Conservation (phyloP, 2,797 vertebrate genomes). For the Phaenicophaeus curvirostris region DNA sequence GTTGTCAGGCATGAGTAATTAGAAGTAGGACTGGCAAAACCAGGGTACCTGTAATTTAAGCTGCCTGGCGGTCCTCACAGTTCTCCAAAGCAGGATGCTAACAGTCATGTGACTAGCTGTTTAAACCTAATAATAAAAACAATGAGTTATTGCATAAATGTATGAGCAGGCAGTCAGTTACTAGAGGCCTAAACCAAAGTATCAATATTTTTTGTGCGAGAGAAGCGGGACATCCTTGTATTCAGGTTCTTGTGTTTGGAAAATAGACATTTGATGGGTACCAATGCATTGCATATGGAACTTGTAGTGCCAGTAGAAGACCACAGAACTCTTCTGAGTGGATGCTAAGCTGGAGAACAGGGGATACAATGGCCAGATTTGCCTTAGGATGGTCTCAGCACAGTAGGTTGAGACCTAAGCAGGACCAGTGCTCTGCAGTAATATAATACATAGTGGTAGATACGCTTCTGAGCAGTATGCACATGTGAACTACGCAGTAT, state of each 20-base stretch:
- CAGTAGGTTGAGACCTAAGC: fast-evolving
- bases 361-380: not conserved
- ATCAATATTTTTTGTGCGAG: not conserved
- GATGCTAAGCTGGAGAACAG: not conserved
- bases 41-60: not conserved
- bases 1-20: not conserved
- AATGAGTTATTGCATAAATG: not conserved
- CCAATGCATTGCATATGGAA: not conserved
- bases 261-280: fast-evolving
- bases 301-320: not conserved
- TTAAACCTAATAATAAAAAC: not conserved
- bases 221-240: not conserved
- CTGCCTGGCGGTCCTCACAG: not conserved
- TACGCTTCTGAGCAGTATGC: fast-evolving
- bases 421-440: not conserved
- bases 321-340: not conserved
- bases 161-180: not conserved
- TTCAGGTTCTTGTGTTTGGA: not conserved
- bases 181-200: not conserved
- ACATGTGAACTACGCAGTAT: fast-evolving
- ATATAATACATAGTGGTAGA: fast-evolving
- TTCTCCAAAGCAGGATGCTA: not conserved
- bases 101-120: not conserved
- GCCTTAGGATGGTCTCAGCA: not conserved
- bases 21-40: not conserved